Conservation (phyloP, 2,888 invertebrate species). For the Steinernema hermaphroditum region DNA sequence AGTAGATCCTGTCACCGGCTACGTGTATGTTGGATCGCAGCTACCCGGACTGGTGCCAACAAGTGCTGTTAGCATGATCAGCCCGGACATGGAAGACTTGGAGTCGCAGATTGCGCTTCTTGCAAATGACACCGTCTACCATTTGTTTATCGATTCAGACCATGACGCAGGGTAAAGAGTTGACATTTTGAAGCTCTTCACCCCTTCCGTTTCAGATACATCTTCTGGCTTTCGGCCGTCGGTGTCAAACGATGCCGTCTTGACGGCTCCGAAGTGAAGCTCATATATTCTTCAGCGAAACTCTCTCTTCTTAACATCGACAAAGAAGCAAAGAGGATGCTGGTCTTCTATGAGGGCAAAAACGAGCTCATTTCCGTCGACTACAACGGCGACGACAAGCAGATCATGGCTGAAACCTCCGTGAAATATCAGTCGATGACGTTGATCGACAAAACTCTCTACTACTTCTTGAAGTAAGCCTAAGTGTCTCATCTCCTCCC, state of each 20-base stretch:
- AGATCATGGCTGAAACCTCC: constrained; percentile 21
- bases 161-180: constrained; percentile 28
- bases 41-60: constrained; percentile 36
- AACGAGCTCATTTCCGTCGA: constrained; percentile 34
- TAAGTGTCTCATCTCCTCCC: neutral
- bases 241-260: constrained; percentile 44
- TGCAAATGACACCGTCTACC: constrained; percentile 20
- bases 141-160: constrained; percentile 31
- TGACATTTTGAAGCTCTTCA: too few relatives aligned
- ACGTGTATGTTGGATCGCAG: constrained; percentile 36
- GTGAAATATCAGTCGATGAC: constrained; percentile 15
- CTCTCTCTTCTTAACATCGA: constrained; percentile 40
- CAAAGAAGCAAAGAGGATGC: constrained; percentile 36
- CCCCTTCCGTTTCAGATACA: constrained; percentile 40
- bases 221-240: constrained; percentile 46
- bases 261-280: constrained; percentile 40
- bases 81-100: constrained; percentile 37
- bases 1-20: constrained; percentile 45
- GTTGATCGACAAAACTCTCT: constrained; percentile 2
- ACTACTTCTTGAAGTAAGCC: constrained; percentile 15
- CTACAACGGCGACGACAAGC: constrained; percentile 42
- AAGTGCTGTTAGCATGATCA: constrained; percentile 37
- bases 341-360: constrained; percentile 38
- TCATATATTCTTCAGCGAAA: constrained; percentile 32
- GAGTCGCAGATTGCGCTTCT: neutral